Percentiles rank a stretch among this genome's conserved stretches.
phyloP scores from a whole-genome alignment of 2,888 invertebrate genomes.

The Zhuqinia jingwanae region DNA sequence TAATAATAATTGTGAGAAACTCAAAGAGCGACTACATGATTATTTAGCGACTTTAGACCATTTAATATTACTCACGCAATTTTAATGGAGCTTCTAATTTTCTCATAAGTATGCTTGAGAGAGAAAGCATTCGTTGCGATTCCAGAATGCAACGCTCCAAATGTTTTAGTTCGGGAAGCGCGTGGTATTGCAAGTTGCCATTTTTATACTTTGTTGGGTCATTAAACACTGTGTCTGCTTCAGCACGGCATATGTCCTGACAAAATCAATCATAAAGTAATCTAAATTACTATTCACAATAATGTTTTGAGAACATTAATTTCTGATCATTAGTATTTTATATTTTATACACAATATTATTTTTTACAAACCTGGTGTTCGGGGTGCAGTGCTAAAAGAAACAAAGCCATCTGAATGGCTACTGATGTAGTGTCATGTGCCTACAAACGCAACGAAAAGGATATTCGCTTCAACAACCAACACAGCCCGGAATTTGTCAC shows the following conservation, averaged over 20 bases:
- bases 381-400: slow-evolving; percentile 33
- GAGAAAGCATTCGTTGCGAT: slow-evolving; percentile 14
- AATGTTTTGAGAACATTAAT: no score
- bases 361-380: slow-evolving; percentile 9
- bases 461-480: no score
- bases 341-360: not conserved
- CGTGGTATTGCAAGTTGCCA: not conserved
- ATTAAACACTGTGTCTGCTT: slow-evolving; percentile 16
- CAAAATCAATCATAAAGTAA: not conserved
- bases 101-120: slow-evolving; percentile 29
- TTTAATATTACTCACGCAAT: slow-evolving; percentile 41
- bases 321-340: no score
- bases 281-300: no score
- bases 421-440: no score
- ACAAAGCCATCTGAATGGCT: slow-evolving; percentile 29
- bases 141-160: slow-evolving; percentile 54
- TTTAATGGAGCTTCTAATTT: slow-evolving; percentile 48
- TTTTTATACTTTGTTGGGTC: not conserved
- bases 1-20: no score
- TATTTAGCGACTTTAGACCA: no score
- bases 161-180: slow-evolving; percentile 23
- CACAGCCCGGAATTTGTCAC: no score
- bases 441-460: no score
- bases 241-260: slow-evolving; percentile 38
- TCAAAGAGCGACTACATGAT: no score